phyloP scores from a whole-genome alignment of 2,797 vertebrate genomes.

The Brachyrhaphis roseni region DNA sequence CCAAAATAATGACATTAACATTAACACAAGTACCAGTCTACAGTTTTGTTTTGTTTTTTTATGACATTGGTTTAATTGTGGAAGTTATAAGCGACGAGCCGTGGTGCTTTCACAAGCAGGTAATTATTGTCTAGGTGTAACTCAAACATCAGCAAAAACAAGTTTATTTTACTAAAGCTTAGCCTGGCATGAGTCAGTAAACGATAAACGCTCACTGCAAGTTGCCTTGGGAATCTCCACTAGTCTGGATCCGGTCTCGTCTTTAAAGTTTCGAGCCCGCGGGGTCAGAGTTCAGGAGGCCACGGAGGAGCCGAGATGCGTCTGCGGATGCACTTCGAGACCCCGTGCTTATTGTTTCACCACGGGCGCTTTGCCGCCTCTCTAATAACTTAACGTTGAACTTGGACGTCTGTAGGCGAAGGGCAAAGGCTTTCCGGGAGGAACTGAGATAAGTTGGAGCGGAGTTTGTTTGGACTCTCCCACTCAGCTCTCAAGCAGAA shows the following conservation, averaged over 20 bases:
- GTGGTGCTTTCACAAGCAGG: not conserved
- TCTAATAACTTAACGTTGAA: slow-evolving; percentile 53
- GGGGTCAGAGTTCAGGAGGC: slow-evolving; percentile 29
- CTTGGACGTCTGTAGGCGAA: slow-evolving; percentile 32
- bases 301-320: slow-evolving; percentile 26
- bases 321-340: slow-evolving; percentile 37
- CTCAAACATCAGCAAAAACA: not conserved
- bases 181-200: not conserved
- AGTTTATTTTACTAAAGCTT: not conserved
- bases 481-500: slow-evolving; percentile 58
- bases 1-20: not conserved
- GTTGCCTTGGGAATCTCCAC: not conserved
- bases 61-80: not conserved
- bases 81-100: not conserved
- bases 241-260: slow-evolving; percentile 1
- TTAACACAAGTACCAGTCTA: not conserved
- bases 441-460: slow-evolving; percentile 37
- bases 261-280: slow-evolving; percentile 7
- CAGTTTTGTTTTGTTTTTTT: not conserved
- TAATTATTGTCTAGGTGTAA: not conserved
- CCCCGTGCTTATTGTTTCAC: slow-evolving; percentile 33
- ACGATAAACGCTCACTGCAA: not conserved
- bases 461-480: slow-evolving; percentile 53
- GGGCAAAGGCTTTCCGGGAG: slow-evolving; percentile 30
- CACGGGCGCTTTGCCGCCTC: slow-evolving; percentile 48